Base-by-base conservation (phyloP, 1,140 invertebrate species). In the Drosophila kepulauana region DNA sequence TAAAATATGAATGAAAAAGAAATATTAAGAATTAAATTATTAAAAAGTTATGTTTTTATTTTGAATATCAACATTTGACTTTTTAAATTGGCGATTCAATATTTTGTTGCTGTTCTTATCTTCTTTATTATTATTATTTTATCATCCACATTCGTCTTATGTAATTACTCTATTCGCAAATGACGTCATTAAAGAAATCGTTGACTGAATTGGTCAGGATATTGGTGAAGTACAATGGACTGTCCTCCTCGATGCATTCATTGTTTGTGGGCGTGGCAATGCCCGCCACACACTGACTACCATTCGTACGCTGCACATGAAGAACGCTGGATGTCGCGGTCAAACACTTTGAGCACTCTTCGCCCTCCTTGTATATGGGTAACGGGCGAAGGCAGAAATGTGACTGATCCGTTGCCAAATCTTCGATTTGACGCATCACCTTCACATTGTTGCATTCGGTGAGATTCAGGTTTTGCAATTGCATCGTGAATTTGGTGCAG, bases 231-330 rank as follows among this genome's bases (percentile, higher is more conserved):
- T 66, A 63, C 1, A 80, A 5, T 5, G 16, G 28, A 0, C 6
- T 4, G 0, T n/a, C 7, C 0, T 2, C 20, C 4, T n/a, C 30
- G 20, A 30, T 5, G 52, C 81, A 84, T 0, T 20, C n/a, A 1
- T 54, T 8, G 1, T n/a, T 65, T 5, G 66, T 78, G 62, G 78
- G 75, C 38, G 70, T 82, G 66, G 78, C 79, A 46, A 82, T 54
- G 52, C 52, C 80, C 0, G 48, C 58, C 30, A 73, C 68, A 70
- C 80, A 84, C 0, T 46, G 5, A 4, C 43, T 62, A 0, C 52
- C 62, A 35, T 79, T 43, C 0, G 7, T 0, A 1, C 38, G 65
- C 3, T 59, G 6, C 4, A 66, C 57, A 35, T 82, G 67, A 0
- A 82, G 68, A 0, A 77, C 73, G 69, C 72, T 77, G 1, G 62